Evolutionary conservation across 2,797 vertebrate genomes (phyloP).

Genomic region (Echiichthys vipera): DNA sequence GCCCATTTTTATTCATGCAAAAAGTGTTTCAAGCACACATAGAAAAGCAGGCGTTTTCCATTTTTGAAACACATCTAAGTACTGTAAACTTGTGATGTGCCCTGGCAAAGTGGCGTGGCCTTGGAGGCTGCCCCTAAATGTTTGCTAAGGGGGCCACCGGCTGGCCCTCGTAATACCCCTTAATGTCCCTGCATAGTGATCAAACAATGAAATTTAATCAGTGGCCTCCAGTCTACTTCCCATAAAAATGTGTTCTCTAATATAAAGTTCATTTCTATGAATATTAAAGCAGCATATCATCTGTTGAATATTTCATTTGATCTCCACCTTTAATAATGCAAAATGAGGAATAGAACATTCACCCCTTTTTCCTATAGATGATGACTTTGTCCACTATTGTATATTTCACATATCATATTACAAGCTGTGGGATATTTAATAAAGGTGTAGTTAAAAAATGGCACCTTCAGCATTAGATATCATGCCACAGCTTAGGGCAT

Average conservation of each 20-base stretch:
- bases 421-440: constrained; percentile 51
- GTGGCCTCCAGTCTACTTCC: constrained; percentile 80
- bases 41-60: constrained; percentile 11
- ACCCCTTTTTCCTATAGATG: constrained; percentile 75
- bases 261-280: constrained; percentile 89
- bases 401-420: constrained; percentile 68
- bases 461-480: constrained; percentile 32
- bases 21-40: constrained; percentile 46
- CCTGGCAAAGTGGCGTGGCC: constrained; percentile 46
- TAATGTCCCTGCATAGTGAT: constrained; percentile 82
- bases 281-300: constrained; percentile 87
- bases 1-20: constrained; percentile 28
- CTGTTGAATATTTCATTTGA: constrained; percentile 87
- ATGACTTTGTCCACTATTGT: constrained; percentile 70
- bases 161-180: constrained; percentile 64
- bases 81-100: constrained; percentile 48
- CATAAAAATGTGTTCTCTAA: constrained; percentile 86
- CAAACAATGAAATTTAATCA: constrained; percentile 88
- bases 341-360: constrained; percentile 79
- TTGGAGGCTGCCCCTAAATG: constrained; percentile 63
- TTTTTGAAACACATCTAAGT: constrained; percentile 43
- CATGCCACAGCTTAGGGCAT: constrained; percentile 38
- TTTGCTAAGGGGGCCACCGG: constrained; percentile 67
- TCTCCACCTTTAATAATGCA: constrained; percentile 87
- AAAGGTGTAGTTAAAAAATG: constrained; percentile 58